Evolutionary conservation across 2,888 invertebrate genomes (phyloP).

Genomic region (Carterocephalus palaemon): DNA sequence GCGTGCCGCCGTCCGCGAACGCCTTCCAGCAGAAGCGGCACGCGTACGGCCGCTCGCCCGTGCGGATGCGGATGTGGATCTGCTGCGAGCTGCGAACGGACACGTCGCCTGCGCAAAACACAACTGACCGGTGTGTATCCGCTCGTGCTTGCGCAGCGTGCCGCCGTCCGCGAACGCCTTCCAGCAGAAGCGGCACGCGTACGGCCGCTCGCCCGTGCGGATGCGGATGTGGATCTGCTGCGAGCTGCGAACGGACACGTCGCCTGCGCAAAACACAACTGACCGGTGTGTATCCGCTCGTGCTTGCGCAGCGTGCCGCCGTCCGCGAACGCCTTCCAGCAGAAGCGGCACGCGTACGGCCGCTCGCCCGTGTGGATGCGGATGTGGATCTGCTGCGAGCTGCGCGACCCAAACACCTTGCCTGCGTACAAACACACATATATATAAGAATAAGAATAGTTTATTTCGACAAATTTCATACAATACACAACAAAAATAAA

Average conservation of each 20-base stretch:
- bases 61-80: too few species aligned
- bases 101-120: too few species aligned
- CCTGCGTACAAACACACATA: conserved; percentile 42
- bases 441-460: not conserved
- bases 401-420: conserved; percentile 91
- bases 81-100: too few species aligned
- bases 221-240: too few species aligned
- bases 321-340: conserved; percentile 94
- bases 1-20: too few species aligned
- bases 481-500: too few species aligned
- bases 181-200: too few species aligned
- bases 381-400: conserved; percentile 91
- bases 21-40: too few species aligned
- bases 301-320: conserved; percentile 91
- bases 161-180: conserved; percentile 93
- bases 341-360: conserved; percentile 90
- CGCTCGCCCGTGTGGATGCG: conserved; percentile 91
- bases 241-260: too few species aligned
- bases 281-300: conserved; percentile 89
- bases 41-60: too few species aligned
- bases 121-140: conserved; percentile 88
- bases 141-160: conserved; percentile 89
- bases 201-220: too few species aligned
- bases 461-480: not conserved
- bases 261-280: too few species aligned